Evolutionary conservation across 1,140 invertebrate species (phyloP), one percentile per base, ranked within the genome.

Genomic region (Dreissena polymorpha): DNA sequence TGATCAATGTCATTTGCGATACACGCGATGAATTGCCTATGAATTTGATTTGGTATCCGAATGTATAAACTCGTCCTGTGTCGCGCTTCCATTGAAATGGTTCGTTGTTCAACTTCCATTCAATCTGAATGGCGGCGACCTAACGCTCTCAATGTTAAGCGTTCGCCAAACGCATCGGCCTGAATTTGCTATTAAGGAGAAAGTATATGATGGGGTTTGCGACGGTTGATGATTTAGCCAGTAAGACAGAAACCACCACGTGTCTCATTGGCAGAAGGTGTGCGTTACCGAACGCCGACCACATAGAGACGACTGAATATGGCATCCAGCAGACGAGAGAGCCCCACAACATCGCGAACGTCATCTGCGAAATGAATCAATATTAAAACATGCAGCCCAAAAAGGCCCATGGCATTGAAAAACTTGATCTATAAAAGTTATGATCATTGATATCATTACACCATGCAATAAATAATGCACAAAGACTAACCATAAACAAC

Each of bases 291-390:
- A 85, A 86, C 51, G 85, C 74, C 27, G 77, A 78, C 50, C 86
- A 68, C 85, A 88, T 86, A 21, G 77, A 83, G 7, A 86, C 83
- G 23, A 86, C 50, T n/a, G 85, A 83, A 72, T 88, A 88, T 8
- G 87, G 87, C 27, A 84, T 71, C 87, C 87, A 88, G 53, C 50
- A 75, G 0, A 85, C 7, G 23, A 88, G 16, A 60, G 85, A 88
- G 18, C 29, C 79, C 1, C 57, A 71, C 23, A 67, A 82, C 85
- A 86, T 86, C 18, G 65, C 49, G 25, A 86, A 69, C 16, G 85
- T 86, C 51, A 86, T 73, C 85, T 86, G 83, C 0, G 67, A 73
- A 29, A 18, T n/a, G n/a, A 39, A 39, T 39, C 39, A 39, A 39
- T 8, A 39, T n/a, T n/a, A n/a, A 39, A 39, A 2, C 39, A 39